phyloP scores from a whole-genome alignment of 2,888 invertebrate genomes.

The Pogonocherus hispidulus region DNA sequence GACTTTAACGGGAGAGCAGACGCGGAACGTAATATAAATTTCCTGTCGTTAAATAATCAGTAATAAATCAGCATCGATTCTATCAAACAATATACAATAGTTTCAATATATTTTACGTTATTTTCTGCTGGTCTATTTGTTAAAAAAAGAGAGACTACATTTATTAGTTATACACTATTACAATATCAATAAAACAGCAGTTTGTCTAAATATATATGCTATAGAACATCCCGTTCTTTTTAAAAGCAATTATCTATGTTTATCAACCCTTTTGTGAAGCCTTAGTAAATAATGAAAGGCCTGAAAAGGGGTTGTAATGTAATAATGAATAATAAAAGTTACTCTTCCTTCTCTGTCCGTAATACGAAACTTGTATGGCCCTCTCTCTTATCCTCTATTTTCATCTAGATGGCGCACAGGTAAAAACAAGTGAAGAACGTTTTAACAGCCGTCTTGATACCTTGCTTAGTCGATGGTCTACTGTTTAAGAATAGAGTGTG shows the following conservation, averaged over 20 bases:
- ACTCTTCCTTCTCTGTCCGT: conserved; percentile 28
- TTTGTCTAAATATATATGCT: background rate
- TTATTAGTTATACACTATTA: conserved; percentile 1
- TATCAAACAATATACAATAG: too few relatives aligned
- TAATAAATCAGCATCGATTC: too few relatives aligned
- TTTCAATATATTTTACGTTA: background rate
- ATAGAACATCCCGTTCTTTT: background rate
- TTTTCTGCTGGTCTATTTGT: background rate
- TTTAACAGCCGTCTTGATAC: conserved; percentile 62
- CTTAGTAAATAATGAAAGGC: conserved; percentile 10
- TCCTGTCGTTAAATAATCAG: too few relatives aligned
- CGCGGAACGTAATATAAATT: background rate
- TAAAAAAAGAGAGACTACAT: too few relatives aligned
- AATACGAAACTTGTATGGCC: conserved; percentile 10
- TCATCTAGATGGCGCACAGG: conserved; percentile 66
- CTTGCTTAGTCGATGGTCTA: conserved; percentile 70
- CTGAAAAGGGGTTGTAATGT: conserved; percentile 43
- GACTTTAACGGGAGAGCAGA: background rate
- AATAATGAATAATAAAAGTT: conserved; percentile 46
- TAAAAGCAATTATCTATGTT: conserved; percentile 16
- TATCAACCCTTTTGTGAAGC: conserved; percentile 26
- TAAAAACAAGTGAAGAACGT: conserved; percentile 63
- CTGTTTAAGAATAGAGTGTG: conserved; percentile 73
- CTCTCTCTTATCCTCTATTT: conserved; percentile 42
- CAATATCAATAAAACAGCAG: background rate